A percentile compares a stretch with the other conserved stretches of the same genome.
These are phyloP conservation scores for Hipposideros armiger DNA, from an alignment of 2,113 vertebrate species.

Conservation along the genomic window DNA sequence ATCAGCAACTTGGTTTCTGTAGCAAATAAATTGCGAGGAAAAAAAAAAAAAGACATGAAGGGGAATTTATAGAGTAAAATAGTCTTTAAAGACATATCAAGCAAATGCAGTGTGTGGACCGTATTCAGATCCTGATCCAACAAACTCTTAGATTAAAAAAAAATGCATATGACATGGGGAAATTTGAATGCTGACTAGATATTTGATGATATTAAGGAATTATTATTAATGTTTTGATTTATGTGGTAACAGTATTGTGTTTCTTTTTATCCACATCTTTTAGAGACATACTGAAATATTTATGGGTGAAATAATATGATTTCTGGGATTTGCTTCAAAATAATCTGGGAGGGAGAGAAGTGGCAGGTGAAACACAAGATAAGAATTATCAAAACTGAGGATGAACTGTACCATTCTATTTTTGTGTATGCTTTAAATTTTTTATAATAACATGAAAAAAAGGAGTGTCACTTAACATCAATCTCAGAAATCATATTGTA, in stretches of 20 bases:
- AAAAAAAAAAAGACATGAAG: not conserved
- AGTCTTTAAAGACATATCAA: not conserved
- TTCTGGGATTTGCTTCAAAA: slow-evolving; percentile 46
- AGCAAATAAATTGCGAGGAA: not conserved
- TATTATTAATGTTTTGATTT: not conserved
- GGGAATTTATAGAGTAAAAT: not conserved
- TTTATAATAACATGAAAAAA: not conserved
- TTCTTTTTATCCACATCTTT: not conserved
- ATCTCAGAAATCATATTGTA: not conserved
- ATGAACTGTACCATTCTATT: not conserved
- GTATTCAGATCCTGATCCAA: slow-evolving; percentile 3
- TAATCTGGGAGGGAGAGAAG: not conserved
- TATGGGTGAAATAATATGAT: slow-evolving; percentile 3
- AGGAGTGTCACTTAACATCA: not conserved
- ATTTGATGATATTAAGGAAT: slow-evolving; percentile 19
- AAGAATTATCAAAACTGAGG: not conserved
- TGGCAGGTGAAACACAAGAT: not conserved
- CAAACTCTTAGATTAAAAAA: not conserved
- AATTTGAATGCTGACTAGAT: not conserved
- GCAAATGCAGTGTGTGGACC: not conserved
- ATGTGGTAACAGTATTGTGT: not conserved
- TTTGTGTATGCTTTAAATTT: not conserved
- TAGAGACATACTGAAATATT: slow-evolving; percentile 26
- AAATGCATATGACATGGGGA: not conserved
- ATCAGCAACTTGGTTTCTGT: not conserved